Evolutionary conservation across 2,888 invertebrate species (phyloP), one percentile per base, ranked within the genome.

Genomic region (Theretra japonica): DNA sequence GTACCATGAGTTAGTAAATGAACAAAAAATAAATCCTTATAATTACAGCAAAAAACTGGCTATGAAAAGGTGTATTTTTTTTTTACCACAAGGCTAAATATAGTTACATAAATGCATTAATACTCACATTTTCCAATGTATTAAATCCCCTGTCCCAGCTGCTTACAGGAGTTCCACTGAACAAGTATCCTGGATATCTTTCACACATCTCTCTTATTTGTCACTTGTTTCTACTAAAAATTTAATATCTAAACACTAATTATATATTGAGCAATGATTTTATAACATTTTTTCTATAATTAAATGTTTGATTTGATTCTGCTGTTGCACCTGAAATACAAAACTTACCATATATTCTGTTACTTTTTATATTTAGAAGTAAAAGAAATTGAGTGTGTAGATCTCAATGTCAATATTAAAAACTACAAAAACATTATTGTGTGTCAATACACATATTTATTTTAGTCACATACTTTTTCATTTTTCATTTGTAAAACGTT

Each of bases 131-230:
- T 83, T 94, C 94, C 84, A 94, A 77, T 33, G 90, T 86, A 82
- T 90, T 90, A 81, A 89, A 93, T 77, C 93, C 84, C 85, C 93
- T 88, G 84, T 94, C 94, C 94, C 94, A 94, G 84, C 94, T 93
- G 80, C 93, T 93, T 86, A 93, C 93, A 76, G 94, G 94, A 79
- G 93, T 93, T 69, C 94, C 94, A 58, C 94, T 92, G 73, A 89
- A 93, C 83, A 92, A 81, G 80, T 91, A 94, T 28, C 93, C 93
- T 1, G 93, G 93, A 74, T 93, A 94, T 74, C 94, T 86, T 75
- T 94, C 93, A 86, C 93, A 87, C 94, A 94, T 94, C 79, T 82
- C 82, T 80, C 57, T 68, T 70, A 70, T 41, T 71, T 60, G 19
- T 11, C 8, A 68, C 58, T 58, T 68, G 48, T 68, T 19, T 30